phyloP scores from a whole-genome alignment of 2,797 vertebrate genomes.

The Sebastes steindachneri region DNA sequence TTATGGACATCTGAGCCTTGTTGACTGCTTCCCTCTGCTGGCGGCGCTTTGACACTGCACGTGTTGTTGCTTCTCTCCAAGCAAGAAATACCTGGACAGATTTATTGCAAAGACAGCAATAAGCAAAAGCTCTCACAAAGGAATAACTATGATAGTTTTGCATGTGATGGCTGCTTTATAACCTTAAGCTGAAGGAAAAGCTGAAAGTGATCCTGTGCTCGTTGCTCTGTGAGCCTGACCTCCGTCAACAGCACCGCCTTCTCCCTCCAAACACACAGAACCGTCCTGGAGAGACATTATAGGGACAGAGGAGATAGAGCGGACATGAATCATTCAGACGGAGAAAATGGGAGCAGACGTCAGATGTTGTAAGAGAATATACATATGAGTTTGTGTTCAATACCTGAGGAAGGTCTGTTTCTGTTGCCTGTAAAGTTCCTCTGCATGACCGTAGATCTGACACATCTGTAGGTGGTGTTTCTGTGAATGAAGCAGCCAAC shows the following conservation, averaged over 20 bases:
- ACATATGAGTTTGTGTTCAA: background rate
- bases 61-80: constrained; percentile 80
- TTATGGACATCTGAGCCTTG: constrained; percentile 72
- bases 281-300: constrained; percentile 66
- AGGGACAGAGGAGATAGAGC: background rate
- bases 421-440: constrained; percentile 72
- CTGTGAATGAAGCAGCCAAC: constrained; percentile 71
- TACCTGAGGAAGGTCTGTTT: constrained; percentile 80
- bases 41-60: constrained; percentile 55
- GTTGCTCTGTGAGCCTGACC: constrained; percentile 56
- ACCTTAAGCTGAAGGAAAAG: constrained; percentile 85
- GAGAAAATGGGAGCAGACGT: background rate
- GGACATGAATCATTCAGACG: background rate
- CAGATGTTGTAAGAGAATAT: background rate
- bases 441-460: constrained; percentile 68
- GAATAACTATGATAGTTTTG: background rate
- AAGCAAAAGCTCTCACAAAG: background rate
- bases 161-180: background rate
- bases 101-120: background rate
- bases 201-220: constrained; percentile 80
- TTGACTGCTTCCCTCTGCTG: constrained; percentile 77
- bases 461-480: constrained; percentile 69
- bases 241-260: constrained; percentile 59
- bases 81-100: constrained; percentile 73
- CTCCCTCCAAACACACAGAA: constrained; percentile 82